Evolutionary conservation across 2,888 invertebrate species (phyloP), one percentile per base, ranked within the genome.

Genomic region (Rhopalosiphum nymphaeae): DNA sequence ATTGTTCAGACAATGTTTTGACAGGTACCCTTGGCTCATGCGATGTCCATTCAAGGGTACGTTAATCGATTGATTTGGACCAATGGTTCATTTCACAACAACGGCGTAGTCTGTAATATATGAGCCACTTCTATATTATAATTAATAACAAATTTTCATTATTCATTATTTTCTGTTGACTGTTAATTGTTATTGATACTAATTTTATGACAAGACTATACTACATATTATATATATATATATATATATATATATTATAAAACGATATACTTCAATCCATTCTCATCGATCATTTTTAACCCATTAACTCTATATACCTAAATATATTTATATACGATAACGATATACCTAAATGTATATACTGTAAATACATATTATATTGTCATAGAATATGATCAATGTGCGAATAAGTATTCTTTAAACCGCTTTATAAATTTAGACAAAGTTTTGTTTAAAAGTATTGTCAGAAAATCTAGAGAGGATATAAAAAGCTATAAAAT

Each of bases 1-100:
- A 67, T 94, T 94, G 94, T 91, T 91, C 89, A 56, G 49, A 94
- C 86, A 85, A 56, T 94, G 94, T 94, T 94, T 94, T 94, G 94
- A 94, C 94, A 94, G 94, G 94, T 86, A 56, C 57, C 92, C 29
- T 49, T 26, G 86, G 90, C 93, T 84, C 84, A 53, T 46, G 85
- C 56, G 84, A 84, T 57, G 86, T 57, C 61, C 90, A 49, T 94
- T 85, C 89, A 53, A 89, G 85, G 53, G 90, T 67, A 49, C 42
- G 93, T 89, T 85, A 85, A 93, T 93, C 93, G 93, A 85, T 93
- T 78, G 93, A 93, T 93, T 78, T 93, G 93, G 57, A 89, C 93
- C 93, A 36, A 42, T 46, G 92, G 88, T 53, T 88, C 53, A 67
- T 92, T 92, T 88, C 78, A 78, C 88, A 46, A 44, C 42, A 42